Base-by-base conservation (phyloP, 2,113 vertebrate genomes). In the Muntiacus muntjak region DNA sequence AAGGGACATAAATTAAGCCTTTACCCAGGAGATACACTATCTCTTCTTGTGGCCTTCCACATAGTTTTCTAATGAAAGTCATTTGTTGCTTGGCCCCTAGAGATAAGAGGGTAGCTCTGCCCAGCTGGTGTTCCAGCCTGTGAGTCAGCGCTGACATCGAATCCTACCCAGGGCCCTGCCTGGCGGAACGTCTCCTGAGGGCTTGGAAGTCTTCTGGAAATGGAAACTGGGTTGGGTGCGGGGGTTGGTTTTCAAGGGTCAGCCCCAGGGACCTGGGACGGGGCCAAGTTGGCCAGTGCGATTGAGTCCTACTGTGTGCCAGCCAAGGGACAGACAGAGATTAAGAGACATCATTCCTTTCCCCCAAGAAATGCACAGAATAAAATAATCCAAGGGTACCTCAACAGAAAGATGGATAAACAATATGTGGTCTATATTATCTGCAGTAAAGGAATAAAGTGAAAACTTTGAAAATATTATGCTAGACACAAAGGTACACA, bases 21-120 rank as follows among this genome's bases (percentile, higher is more conserved):
- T 95, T 67, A 52, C 55, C 52, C 76, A 4, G 62, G 79, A 94
- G 96, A 97, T 95, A 93, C 3, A 21, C 50, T 97, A 97, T 91
- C 97, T 52, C 79, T 13, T n/a, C 2, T 0, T 57, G 93, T 7
- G 17, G 76, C 64, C 78, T 87, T 85, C 50, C 83, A 30, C 67
- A 55, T 17, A 58, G 86, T 91, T 95, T 91, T 57, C 83, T 81
- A 81, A 96, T 93, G 91, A 93, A 94, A 95, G 54, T 87, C 94
- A 95, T 81, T 74, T 89, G 91, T 90, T 58, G 86, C 79, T 79
- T 94, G 97, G 88, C 36, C 89, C 76, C 36, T 30, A 25, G 78
- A 97, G 98, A 98, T 98, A 97, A 97, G 93, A 96, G 45, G 6
- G 67, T 36, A 16, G 67, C 23, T 94, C 64, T 86, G 76, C 76